A percentile compares a stretch with the other conserved stretches of the same genome.
phyloP scores from a whole-genome alignment of 2,113 vertebrate species.

The mouse (Mus musculus) region GRCm39 chr6:142604501-142605000 shows the following conservation, averaged over 20 bases:
- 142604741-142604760: not conserved
- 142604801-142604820: not conserved
- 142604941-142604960: not conserved
- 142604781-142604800: no score
- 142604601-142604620: not conserved
- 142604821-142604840: not conserved
- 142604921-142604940: not conserved
- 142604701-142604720: not conserved
- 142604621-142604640: not conserved
- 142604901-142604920: not conserved
- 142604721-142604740: not conserved
- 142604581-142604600: not conserved
- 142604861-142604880: not conserved
- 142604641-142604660: not conserved
- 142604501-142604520: not conserved
- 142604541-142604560: constrained; percentile 13
- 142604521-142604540: not conserved
- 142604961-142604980: not conserved
- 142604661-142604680: not conserved
- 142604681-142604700: not conserved
- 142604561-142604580: not conserved
- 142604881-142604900: not conserved
- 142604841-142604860: not conserved
- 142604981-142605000: not conserved
- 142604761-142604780: not conserved